Evolutionary conservation across 1,140 invertebrate species (phyloP), one percentile per base, ranked within the genome.

Genomic region (Agrypnia vestita): DNA sequence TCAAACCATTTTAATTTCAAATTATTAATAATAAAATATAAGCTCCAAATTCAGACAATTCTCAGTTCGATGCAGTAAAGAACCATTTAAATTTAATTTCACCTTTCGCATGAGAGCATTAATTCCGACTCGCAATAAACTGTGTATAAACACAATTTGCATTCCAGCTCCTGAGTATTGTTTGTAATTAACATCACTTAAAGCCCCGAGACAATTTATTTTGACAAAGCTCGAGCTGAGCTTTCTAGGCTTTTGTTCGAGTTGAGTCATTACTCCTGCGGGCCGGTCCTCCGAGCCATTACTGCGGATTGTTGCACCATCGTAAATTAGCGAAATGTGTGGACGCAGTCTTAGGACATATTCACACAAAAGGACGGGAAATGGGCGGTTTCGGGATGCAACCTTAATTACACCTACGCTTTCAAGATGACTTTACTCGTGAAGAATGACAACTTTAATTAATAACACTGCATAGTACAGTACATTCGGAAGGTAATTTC

Each of bases 191-290:
- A 47, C 67, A 51, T 71, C 67, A 71, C 47, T 53, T 25, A 71
- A 71, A 71, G 67, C 67, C 49, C 67, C 21, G 47, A 11, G 46
- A 49, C 47, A 49, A 51, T 71, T 49, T 71, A 71, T 71, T 62
- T 71, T 49, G 67, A 71, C 67, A 71, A 71, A 12, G 12, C 7
- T n/a, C 53, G 59, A 10, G 10, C 11, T 35, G 15, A 19, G 59
- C 55, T 59, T 59, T 59, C 55, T 12, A 13, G 59, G 59, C 59
- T 62, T 25, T 62, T 62, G 59, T 62, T 62, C 55, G 17, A 7
- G 55, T 21, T 19, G 11, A 59, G 55, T 59, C 55, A 35, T 64
- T 64, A 64, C 35, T 64, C 61, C 19, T 19, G 61, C 19, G 13
- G 61, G 25, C 25, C 9, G 19, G 61, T 64, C 61, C 46, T 71